Base-by-base conservation (phyloP, 2,113 vertebrate genomes). In the Sterna hirundo region DNA sequence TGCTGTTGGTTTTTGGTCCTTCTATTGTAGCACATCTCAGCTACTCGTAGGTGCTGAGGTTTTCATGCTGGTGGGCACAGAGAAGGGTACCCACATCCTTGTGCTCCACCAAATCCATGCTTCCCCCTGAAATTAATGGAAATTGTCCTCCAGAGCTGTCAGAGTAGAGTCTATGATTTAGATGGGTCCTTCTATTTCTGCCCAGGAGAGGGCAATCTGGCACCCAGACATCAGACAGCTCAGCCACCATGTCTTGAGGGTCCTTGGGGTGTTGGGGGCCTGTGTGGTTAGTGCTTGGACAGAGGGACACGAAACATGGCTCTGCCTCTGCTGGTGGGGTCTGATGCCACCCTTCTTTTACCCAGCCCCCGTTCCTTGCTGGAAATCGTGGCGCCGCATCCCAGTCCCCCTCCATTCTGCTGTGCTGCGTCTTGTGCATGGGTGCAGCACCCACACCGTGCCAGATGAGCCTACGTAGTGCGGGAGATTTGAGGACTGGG, bases 191-290 rank as follows among this genome's bases (percentile, higher is more conserved):
- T 93, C 91, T 95, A 51, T 52, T 86, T 95, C 78, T 91, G 93
- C 94, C 95, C 94, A 96, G 96, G 93, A 97, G 97, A 96, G 95
- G 97, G 97, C 95, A 94, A 93, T 75, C 86, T 6, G 13, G 75
- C 71, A 64, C 38, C 32, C 89, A 80, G 70, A 15, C 65, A 62
- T n/a, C 44, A 58, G 25, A 20, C 77, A 80, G 52, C 52, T 47
- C 18, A 54, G 44, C 0, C 40, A 70, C 27, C 62, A 66, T n/a
- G 34, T 57, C 68, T 83, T n/a, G 51, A 76, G 78, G 8, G 61
- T 72, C 20, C 66, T 44, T 42, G 52, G 23, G 42, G n/a, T 29
- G 7, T 22, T 2, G 0, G 16, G 54, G 44, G 21, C 7, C 23
- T 44, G 3, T 22, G 34, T 16, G n/a, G 19, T 65, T 38, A 40